Percentiles rank a stretch among this genome's conserved stretches.
Conservation (phyloP, 2,797 vertebrate species). For the Tadarida brasiliensis region DNA sequence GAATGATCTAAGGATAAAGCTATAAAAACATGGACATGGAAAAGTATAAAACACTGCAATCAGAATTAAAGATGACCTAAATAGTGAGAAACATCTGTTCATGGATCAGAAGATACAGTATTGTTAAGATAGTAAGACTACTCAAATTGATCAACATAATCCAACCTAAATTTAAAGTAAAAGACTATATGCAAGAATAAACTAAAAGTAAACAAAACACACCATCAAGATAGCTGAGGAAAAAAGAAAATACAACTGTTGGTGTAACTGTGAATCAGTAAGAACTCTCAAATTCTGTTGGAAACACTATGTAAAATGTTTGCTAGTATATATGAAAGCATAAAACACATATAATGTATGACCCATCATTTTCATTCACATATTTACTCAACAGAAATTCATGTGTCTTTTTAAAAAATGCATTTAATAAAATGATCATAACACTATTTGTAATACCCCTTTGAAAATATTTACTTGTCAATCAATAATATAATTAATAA, state of each 20-base stretch:
- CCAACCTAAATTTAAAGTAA: neutral
- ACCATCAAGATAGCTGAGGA: neutral
- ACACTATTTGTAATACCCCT: neutral
- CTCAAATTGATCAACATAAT: neutral
- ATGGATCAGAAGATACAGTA: neutral
- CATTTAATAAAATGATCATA: neutral
- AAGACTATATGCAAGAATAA: neutral
- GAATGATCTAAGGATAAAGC: neutral
- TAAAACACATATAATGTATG: neutral
- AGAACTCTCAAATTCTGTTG: neutral
- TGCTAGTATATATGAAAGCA: neutral
- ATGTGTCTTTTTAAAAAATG: neutral
- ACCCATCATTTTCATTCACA: neutral
- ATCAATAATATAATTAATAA: neutral
- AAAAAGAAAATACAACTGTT: neutral
- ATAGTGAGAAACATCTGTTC: neutral
- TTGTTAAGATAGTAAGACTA: neutral
- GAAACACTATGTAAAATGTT: neutral
- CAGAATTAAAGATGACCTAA: conserved; percentile 10
- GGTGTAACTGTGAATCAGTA: neutral
- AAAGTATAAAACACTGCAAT: neutral
- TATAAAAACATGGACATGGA: neutral
- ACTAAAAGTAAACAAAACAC: neutral
- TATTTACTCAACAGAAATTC: neutral
- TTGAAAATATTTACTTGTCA: neutral